Percentiles rank a stretch among this genome's conserved stretches.
These are phyloP conservation scores for Drosophila repletoides DNA, from an alignment of 1,140 invertebrate genomes.

Conservation along the genomic window DNA sequence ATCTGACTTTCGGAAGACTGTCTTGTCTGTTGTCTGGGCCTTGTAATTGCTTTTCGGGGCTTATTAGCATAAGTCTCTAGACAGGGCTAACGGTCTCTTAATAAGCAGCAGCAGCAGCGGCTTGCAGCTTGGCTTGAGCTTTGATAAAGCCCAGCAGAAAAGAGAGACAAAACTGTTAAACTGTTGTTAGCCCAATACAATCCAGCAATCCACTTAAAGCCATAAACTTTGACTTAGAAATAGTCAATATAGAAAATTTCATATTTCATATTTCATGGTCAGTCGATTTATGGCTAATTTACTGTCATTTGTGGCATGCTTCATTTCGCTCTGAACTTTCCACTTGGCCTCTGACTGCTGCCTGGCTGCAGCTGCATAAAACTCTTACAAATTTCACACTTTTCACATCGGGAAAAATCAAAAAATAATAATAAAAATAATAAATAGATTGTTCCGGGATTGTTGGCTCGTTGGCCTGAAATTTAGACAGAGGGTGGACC, in stretches of 20 bases:
- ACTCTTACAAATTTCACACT: conserved; percentile 34
- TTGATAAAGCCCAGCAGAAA: too few relatives aligned
- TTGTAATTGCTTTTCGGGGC: conserved; percentile 24
- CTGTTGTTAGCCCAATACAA: too few relatives aligned
- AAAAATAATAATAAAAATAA: too few relatives aligned
- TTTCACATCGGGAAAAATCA: too few relatives aligned
- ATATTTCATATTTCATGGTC: conserved; percentile 34
- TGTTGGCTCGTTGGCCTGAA: too few relatives aligned
- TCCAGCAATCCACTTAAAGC: too few relatives aligned
- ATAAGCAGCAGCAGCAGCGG: too few relatives aligned
- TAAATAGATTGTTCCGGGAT: neutral
- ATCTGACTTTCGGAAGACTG: too few relatives aligned
- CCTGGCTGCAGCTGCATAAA: conserved; percentile 23
- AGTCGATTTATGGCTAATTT: conserved; percentile 27
- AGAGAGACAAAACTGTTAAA: too few relatives aligned
- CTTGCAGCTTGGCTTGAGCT: too few relatives aligned
- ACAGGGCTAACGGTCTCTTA: conserved; percentile 10
- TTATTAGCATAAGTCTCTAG: conserved; percentile 15
- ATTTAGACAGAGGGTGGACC: neutral
- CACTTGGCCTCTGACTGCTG: conserved; percentile 15
- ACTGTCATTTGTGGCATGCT: conserved; percentile 7
- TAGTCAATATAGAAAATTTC: neutral
- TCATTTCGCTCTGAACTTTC: conserved; percentile 17
- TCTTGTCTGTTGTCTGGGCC: neutral
- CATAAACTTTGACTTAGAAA: neutral